A percentile compares a stretch with the other conserved stretches of the same genome.
Conservation (phyloP, 1,140 invertebrate genomes). For the Batillaria attramentaria region DNA sequence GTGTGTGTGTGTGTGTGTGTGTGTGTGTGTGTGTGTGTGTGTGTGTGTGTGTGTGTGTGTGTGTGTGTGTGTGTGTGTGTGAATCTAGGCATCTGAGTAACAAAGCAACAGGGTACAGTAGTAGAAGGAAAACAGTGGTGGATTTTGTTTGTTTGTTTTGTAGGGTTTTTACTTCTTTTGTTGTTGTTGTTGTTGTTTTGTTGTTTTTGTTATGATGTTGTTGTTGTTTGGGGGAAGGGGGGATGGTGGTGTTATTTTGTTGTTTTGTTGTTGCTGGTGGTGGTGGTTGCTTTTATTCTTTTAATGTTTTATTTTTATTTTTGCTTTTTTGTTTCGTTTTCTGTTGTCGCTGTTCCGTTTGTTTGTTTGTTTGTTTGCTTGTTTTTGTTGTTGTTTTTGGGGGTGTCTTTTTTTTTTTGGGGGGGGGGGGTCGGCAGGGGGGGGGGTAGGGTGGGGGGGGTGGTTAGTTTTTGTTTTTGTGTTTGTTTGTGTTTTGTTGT, state of each 20-base stretch:
- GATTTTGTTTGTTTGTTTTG: not conserved
- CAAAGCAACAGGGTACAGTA: not conserved
- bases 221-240: not conserved
- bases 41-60: too few relatives aligned
- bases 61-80: too few relatives aligned
- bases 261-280: not conserved
- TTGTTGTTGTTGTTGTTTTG: not conserved
- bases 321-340: not conserved
- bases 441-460: too few relatives aligned
- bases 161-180: not conserved
- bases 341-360: not conserved
- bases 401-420: not conserved
- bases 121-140: not conserved
- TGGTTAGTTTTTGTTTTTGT: not conserved
- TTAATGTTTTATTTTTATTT: too few relatives aligned
- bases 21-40: too few relatives aligned
- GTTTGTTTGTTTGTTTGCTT: not conserved
- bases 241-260: not conserved
- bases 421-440: too few relatives aligned
- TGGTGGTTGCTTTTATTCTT: too few relatives aligned
- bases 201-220: not conserved
- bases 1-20: too few relatives aligned
- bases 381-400: not conserved
- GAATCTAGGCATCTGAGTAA: not conserved
- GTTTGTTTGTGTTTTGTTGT: not conserved